Evolutionary conservation across 1,140 invertebrate species (phyloP).

Genomic region (Ostrea edulis): DNA sequence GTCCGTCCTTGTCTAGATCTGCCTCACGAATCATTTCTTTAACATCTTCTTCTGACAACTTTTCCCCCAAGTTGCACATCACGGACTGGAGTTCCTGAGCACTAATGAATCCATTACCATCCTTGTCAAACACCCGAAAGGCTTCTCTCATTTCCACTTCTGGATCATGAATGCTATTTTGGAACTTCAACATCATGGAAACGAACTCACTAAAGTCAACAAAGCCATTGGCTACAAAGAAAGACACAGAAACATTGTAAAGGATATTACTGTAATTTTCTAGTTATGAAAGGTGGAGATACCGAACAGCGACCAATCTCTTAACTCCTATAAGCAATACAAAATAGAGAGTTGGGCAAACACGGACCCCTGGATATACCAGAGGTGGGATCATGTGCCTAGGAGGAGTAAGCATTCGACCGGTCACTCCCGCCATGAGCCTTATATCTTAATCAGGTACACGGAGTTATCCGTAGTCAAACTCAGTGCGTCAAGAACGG

Average conservation of each 20-base stretch:
- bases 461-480: too few species aligned
- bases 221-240: slow-evolving; percentile 57
- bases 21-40: slow-evolving; percentile 79
- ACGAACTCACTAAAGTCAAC: slow-evolving; percentile 99
- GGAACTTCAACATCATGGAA: slow-evolving; percentile 99
- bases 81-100: slow-evolving; percentile 97
- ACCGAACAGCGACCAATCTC: too few species aligned
- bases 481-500: too few species aligned
- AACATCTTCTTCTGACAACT: slow-evolving; percentile 89
- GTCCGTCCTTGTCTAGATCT: slow-evolving; percentile 68
- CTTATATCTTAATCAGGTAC: too few species aligned
- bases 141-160: slow-evolving; percentile 99
- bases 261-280: too few species aligned
- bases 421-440: too few species aligned
- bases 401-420: too few species aligned
- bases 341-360: too few species aligned
- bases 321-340: too few species aligned
- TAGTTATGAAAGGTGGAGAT: too few species aligned
- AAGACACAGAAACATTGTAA: not conserved
- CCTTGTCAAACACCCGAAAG: slow-evolving; percentile 98
- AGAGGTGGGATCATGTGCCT: too few species aligned
- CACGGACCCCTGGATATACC: too few species aligned
- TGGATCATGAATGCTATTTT: slow-evolving; percentile 96
- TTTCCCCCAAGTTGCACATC: slow-evolving; percentile 95
- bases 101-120: slow-evolving; percentile 87